Base-by-base conservation (phyloP, 53 echinoderm and acorn worm species). In the Paracentrotus lividus region DNA sequence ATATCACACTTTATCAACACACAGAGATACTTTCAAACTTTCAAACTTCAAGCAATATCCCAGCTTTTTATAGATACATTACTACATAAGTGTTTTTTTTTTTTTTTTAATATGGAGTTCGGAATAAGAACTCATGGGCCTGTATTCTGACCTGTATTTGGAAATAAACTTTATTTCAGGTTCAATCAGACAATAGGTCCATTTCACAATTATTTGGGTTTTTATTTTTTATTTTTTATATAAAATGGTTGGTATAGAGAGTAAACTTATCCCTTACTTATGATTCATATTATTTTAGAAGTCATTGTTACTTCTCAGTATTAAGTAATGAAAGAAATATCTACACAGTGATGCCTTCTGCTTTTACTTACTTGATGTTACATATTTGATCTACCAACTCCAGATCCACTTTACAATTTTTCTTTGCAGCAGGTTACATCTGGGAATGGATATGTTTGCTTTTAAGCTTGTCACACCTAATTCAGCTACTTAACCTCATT, bases 381-480 rank as follows among this genome's bases (percentile, higher is more conserved):
- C 61, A 27, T 27, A 5, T 29, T 27, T n/a, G 61, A 26, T 12
- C 61, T 61, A 27, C 9, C 5, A 61, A 4, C 61, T 27, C 27
- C 29, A 61, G 61, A 27, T n/a, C 61, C 7, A 61, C 29, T 0
- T 10, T 0, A 55, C 5, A n/a, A 61, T 27, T 8, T 38, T 14
- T 69, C 20, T 2, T 69, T 69, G 69, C 65, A 65, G 27, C 27
- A 26, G 55, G 16, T 14, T 69, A 20, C 38, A 13, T 38, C 38
- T 34, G 16, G 15, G 69, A 69, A 69, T 69, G 69, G 38, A 69
- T 69, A 69, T 69, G 34, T 69, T 69, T 69, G 38, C 38, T n/a
- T 1, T 18, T 69, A 14, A 69, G 69, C 40, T 69, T 18, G 0
- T 69, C 36, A 36, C 69, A 61, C 69, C 69, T 69, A 38, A 36